These are phyloP conservation scores for Crotophaga sulcirostris DNA, from an alignment of 2,113 vertebrate species.

Conservation along the genomic window DNA sequence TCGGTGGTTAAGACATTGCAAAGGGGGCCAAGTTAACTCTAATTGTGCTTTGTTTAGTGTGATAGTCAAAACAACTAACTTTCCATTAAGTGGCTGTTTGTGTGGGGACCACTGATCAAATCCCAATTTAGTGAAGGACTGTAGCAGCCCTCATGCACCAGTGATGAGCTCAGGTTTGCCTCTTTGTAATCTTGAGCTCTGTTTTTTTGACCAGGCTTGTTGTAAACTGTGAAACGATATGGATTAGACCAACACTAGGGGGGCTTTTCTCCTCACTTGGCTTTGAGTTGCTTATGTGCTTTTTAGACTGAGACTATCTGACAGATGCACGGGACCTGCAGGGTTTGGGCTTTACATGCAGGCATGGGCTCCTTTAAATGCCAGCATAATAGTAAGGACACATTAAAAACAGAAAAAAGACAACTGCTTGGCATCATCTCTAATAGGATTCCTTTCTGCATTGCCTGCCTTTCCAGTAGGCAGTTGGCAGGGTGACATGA, in stretches of 20 bases:
- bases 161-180: background rate
- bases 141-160: background rate
- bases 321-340: background rate
- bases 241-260: background rate
- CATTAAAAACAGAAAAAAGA: background rate
- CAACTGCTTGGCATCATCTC: background rate
- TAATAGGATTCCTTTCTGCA: background rate
- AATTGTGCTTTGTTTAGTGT: background rate
- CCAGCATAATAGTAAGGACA: background rate
- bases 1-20: background rate
- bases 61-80: background rate
- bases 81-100: background rate
- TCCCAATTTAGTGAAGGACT: background rate
- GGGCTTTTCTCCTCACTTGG: background rate
- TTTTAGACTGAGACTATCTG: background rate
- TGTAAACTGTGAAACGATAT: background rate
- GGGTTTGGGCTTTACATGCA: background rate
- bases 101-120: background rate
- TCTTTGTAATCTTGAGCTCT: background rate
- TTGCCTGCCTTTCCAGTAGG: background rate
- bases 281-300: accelerated
- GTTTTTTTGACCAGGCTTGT: background rate
- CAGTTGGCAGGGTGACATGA: background rate
- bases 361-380: background rate
- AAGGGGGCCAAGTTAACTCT: background rate